Evolutionary conservation across 2,888 invertebrate species (phyloP).

Genomic region (Mesopsocus fuscifrons): DNA sequence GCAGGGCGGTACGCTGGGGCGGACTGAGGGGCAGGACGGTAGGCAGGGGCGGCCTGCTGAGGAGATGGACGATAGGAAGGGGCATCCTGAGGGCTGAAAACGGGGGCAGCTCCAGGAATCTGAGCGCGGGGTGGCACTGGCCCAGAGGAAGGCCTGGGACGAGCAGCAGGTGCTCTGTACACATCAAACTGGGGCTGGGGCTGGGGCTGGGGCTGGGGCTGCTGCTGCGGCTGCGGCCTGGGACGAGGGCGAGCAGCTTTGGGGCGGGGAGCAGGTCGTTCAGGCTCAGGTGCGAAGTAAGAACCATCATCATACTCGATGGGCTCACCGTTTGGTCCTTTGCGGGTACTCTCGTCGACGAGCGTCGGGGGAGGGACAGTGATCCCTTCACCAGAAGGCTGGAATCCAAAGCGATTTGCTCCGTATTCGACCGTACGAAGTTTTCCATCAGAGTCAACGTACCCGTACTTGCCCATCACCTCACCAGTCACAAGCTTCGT

Average conservation of each 20-base stretch:
- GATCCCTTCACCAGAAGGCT: conserved; percentile 71
- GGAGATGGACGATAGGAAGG: background rate
- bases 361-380: conserved; percentile 40
- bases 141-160: conserved; percentile 19
- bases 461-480: conserved; percentile 80
- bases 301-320: conserved; percentile 18
- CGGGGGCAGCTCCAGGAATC: background rate
- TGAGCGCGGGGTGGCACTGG: conserved; percentile 13
- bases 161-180: conserved; percentile 19
- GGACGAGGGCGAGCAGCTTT: conserved; percentile 18
- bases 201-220: conserved; percentile 18
- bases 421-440: conserved; percentile 71
- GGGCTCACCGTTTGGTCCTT: conserved; percentile 18
- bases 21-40: conserved; percentile 22
- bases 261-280: conserved; percentile 9
- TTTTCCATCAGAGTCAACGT: conserved; percentile 65
- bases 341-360: conserved; percentile 26
- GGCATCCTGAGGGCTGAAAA: background rate
- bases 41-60: background rate
- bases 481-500: conserved; percentile 64
- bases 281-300: background rate
- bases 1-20: conserved; percentile 18
- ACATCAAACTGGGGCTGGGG: conserved; percentile 19
- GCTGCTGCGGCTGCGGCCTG: conserved; percentile 18
- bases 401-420: conserved; percentile 73